Conservation (phyloP, 2,113 vertebrate genomes). For the Pseudorasbora parva region DNA sequence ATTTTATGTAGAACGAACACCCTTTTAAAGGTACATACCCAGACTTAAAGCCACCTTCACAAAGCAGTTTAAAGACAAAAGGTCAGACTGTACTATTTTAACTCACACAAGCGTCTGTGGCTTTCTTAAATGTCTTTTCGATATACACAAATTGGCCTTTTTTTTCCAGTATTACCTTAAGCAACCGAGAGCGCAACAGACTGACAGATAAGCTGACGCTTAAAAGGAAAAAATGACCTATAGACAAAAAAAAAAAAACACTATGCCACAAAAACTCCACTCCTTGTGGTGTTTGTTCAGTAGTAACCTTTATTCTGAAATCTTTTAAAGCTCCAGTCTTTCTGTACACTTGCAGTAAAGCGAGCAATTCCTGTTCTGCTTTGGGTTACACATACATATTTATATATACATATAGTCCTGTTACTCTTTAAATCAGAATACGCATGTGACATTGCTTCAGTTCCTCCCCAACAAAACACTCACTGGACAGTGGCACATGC, state of each 20-base stretch:
- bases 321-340: conserved; percentile 52
- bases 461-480: not conserved
- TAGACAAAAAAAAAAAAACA: conserved; percentile 25
- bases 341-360: conserved; percentile 64
- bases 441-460: not conserved
- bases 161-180: conserved; percentile 27
- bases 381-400: conserved; percentile 52
- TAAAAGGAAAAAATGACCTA: conserved; percentile 9
- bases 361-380: conserved; percentile 57
- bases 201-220: not conserved
- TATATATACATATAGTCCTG: conserved; percentile 53
- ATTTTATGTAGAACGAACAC: not conserved
- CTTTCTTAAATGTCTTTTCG: not conserved
- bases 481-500: not conserved
- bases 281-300: conserved; percentile 53
- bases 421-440: conserved; percentile 52
- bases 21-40: conserved; percentile 21
- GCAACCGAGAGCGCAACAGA: not conserved
- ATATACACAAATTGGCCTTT: not conserved
- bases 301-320: conserved; percentile 72
- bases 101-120: not conserved
- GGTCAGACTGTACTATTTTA: conserved; percentile 5
- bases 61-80: conserved; percentile 29
- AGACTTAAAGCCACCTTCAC: not conserved
- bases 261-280: conserved; percentile 48